Percentiles rank a stretch among this genome's conserved stretches.
phyloP scores from a whole-genome alignment of 2,797 vertebrate species.

The Arremon aurantiirostris region DNA sequence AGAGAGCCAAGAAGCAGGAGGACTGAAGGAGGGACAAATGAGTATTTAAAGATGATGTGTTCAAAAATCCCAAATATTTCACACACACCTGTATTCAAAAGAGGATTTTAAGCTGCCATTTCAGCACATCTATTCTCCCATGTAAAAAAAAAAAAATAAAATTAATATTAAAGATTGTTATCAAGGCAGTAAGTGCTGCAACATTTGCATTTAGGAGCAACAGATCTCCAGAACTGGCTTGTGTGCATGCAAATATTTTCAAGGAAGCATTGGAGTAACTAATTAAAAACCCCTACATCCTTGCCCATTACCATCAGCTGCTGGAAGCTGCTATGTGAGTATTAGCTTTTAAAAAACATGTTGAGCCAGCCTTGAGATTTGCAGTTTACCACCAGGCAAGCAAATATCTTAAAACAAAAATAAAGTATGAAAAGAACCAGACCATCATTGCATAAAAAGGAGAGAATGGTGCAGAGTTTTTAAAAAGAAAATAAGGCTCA shows the following conservation, averaged over 20 bases:
- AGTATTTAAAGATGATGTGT: background rate
- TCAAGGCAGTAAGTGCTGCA: background rate
- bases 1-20: background rate
- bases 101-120: background rate
- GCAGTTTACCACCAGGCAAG: background rate
- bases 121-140: background rate
- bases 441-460: background rate
- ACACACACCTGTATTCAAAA: background rate
- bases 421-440: background rate
- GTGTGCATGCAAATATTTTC: slow-evolving; percentile 18
- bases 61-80: background rate
- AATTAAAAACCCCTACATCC: slow-evolving; percentile 21
- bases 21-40: background rate
- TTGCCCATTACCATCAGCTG: slow-evolving; percentile 23
- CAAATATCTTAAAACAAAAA: background rate
- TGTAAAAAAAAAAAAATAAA: background rate
- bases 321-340: background rate
- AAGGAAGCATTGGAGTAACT: background rate
- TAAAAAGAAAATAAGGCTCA: background rate
- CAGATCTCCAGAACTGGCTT: background rate
- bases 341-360: background rate
- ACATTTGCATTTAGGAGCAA: background rate
- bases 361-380: background rate
- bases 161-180: background rate
- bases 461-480: background rate